Percentiles rank a stretch among this genome's conserved stretches.
Evolutionary conservation across 1,140 invertebrate genomes (phyloP).

Genomic region (Olivierus martensii): DNA sequence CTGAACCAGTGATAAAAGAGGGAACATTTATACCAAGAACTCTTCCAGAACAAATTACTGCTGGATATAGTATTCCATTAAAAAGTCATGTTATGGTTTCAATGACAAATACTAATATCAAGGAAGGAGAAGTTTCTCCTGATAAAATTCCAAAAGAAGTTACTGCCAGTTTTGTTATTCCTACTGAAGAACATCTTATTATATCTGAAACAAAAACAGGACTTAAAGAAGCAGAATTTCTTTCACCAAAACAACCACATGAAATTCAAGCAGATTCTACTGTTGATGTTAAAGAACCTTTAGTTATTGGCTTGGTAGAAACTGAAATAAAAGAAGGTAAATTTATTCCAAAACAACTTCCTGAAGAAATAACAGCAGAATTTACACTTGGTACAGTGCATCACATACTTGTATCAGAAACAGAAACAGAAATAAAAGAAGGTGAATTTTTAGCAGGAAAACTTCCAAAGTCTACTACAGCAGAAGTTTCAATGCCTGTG

Average conservation of each 20-base stretch:
- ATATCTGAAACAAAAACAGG: conserved; percentile 11
- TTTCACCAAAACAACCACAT: conserved; percentile 7
- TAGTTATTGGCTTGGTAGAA: conserved; percentile 7
- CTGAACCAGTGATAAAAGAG: conserved; percentile 11
- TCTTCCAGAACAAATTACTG: conserved; percentile 1
- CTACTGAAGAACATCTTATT: conserved; percentile 15
- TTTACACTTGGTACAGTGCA: conserved; percentile 15
- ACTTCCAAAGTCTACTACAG: conserved; percentile 8
- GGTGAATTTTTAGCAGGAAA: conserved; percentile 4
- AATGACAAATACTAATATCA: conserved; percentile 3
- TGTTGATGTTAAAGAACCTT: conserved; percentile 7
- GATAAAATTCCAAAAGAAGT: conserved; percentile 1
- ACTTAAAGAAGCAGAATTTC: conserved; percentile 3
- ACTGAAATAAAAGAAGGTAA: conserved; percentile 13
- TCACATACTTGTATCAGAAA: conserved; percentile 12
- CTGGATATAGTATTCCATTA: not conserved
- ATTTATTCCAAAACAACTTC: conserved; percentile 5
- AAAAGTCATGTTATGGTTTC: conserved; percentile 17
- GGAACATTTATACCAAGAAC: conserved; percentile 7
- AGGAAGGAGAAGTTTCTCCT: conserved; percentile 9
- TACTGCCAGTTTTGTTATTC: conserved; percentile 8
- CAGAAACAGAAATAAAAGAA: conserved; percentile 16
- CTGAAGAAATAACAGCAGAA: conserved; percentile 4
- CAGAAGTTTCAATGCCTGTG: conserved; percentile 3
- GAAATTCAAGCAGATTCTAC: not conserved